Evolutionary conservation across 2,113 vertebrate genomes (phyloP), one percentile per base, ranked within the genome.

Genomic region (Ramphastos sulfuratus): DNA sequence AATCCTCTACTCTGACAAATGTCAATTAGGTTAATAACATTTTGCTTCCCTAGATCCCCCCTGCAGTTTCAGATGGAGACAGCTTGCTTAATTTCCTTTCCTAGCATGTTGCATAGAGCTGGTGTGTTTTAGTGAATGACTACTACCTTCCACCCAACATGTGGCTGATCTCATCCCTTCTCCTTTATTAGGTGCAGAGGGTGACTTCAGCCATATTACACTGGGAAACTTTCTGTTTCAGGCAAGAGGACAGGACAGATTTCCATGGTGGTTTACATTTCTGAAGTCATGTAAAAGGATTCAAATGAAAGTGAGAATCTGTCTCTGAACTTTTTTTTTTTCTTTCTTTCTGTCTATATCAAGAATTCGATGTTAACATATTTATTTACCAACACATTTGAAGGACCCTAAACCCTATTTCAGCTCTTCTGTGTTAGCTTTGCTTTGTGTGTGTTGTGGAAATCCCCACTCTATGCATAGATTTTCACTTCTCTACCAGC

Each of bases 11-110:
- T 61, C 56, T 50, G 73, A 92, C 56, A 92, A 92, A 92, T 92
- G 94, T 83, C 37, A 42, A 42, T 39, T 85, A 90, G 58, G 80
- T 94, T 94, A 85, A 95, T 95, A 89, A 82, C 30, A 86, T 91
- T 92, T 78, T 89, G 56, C 66, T 75, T 87, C 78, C 55, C 39
- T 70, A 94, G 78, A 90, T 86, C 80, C 52, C 23, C 67, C 76
- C 80, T 60, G 55, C 35, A 89, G 84, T 73, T 94, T 95, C 44
- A 95, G 50, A 89, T 63, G 44, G 44, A 85, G 64, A 66, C 21
- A 82, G 55, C 14, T 85, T 91, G 87, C 84, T 89, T 95, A 77
- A 92, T 95, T 95, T 91, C 64, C 50, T 76, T 73, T 94, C 67
- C 63, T 92, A 76, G 64, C 46, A 35, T 75, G 30, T 35, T 69